Evolutionary conservation across 1,140 invertebrate genomes (phyloP), one percentile per base, ranked within the genome.

Genomic region (Ceratina calcarata): DNA sequence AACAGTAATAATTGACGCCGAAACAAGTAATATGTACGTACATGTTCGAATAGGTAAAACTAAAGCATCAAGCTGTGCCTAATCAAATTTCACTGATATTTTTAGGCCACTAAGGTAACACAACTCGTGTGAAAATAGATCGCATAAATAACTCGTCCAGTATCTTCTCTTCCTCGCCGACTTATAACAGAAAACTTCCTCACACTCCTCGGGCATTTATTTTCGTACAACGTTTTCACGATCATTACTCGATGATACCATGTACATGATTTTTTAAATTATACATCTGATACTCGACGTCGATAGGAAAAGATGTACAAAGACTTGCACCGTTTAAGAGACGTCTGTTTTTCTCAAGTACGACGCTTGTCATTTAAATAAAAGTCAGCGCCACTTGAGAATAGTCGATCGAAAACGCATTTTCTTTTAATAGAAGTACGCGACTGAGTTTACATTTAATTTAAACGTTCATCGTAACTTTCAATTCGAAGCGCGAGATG

Each of bases 81-180:
- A 83, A 83, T 83, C 81, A 73, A 83, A 83, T 83, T 83, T 83
- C 81, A 83, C 81, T 55, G 81, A 83, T 83, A 83, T 83, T 83
- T 83, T 83, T 83, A 83, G 81, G 78, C 78, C 67, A 83, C 78
- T 83, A 80, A 80, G 81, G 81, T 83, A 83, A 83, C 72, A 83
- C 78, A 83, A 83, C 81, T 83, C 68, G 81, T 51, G 73, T 83
- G 78, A 83, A 83, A 83, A 83, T 83, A 81, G 80, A 81, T 60
- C 64, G 16, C 79, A 69, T 81, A 69, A 81, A 81, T 80, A 80
- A 80, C 72, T 72, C 77, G 77, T 73, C 70, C 60, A 72, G 70
- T 60, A 66, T 60, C 72, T 80, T 61, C 72, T 67, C 27, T 45
- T 61, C 45, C 78, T 76, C 57, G 18, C 4, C 18, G 13, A 58